Base-by-base conservation (phyloP, 2,797 vertebrate species). In the Siniperca obscura region DNA sequence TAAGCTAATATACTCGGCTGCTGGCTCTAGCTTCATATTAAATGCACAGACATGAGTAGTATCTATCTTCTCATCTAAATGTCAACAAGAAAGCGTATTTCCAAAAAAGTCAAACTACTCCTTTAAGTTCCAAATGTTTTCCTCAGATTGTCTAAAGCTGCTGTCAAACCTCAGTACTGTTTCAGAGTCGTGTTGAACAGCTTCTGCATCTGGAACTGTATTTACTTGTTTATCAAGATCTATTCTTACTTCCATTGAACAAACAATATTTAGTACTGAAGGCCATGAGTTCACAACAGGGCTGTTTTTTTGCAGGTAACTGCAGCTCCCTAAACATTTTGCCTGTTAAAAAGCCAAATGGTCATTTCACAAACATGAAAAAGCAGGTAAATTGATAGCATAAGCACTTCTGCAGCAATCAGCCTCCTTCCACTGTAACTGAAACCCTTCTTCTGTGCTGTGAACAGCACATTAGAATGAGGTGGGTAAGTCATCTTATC, bases 141-240 rank as follows among this genome's bases (percentile, higher is more conserved):
- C 57, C 42, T n/a, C 73, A n/a, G 68, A 80, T 59, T 7, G 72
- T 64, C 71, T 17, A 2, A 70, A 62, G n/a, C 55, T 30, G 27
- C 42, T 36, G 42, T 68, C 7, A 36, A 16, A 30, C 6, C 11
- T 38, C 22, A 11, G 40, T 0, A 25, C 44, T 4, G 30, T 59
- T 69, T 38, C 25, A 27, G 25, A 42, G 38, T 65, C 3, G 2
- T 57, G 22, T 42, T n/a, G 6, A 44, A 52, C 38, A 46, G 27
- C 21, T 17, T 75, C 52, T 46, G 10, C 44, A 52, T 50, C 25
- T 36, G 19, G 10, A 48, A 30, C 13, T 30, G 34, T 7, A 13
- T 57, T 57, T 21, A 44, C 8, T 52, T 60, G 2, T 42, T 34
- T 16, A 12, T 67, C 2, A 30, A 68, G 6, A 34, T 34, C 19